A percentile compares a stretch with the other conserved stretches of the same genome.
Evolutionary conservation across 30 jellyfish, hydroid and myxozoan species (phyloP).

Genomic region (Aurelia aurita complex sp. Pacific): DNA sequence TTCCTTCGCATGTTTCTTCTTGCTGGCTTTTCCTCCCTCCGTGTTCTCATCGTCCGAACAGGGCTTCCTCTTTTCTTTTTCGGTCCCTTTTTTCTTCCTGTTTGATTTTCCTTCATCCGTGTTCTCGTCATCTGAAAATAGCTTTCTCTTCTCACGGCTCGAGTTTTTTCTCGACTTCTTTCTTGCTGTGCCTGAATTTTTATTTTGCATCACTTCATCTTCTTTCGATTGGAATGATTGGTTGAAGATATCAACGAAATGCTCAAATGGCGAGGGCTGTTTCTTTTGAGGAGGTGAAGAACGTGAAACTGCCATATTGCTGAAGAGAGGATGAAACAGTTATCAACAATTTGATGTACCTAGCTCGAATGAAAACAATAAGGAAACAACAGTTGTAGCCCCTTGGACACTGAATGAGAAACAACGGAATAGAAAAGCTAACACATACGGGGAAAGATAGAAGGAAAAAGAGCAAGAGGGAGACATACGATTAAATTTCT

Average conservation of each 20-base stretch:
- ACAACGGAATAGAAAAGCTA: too few relatives aligned
- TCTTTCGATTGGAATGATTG: not conserved
- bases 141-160: not conserved
- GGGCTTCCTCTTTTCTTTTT: not conserved
- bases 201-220: not conserved
- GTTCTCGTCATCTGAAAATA: slow-evolving; percentile 43
- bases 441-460: too few relatives aligned
- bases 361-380: too few relatives aligned
- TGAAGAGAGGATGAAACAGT: too few relatives aligned
- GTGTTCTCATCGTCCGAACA: slow-evolving; percentile 29
- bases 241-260: not conserved
- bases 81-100: not conserved
- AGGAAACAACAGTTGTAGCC: too few relatives aligned
- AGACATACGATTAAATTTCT: too few relatives aligned
- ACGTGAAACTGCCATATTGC: not conserved
- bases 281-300: not conserved
- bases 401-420: too few relatives aligned
- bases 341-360: too few relatives aligned
- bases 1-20: not conserved
- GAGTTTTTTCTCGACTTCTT: not conserved
- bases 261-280: not conserved
- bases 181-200: not conserved
- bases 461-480: too few relatives aligned
- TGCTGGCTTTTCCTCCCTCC: not conserved
- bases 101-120: not conserved